Evolutionary conservation across 1,140 invertebrate species (phyloP).

Genomic region (Leptopilina boulardi): DNA sequence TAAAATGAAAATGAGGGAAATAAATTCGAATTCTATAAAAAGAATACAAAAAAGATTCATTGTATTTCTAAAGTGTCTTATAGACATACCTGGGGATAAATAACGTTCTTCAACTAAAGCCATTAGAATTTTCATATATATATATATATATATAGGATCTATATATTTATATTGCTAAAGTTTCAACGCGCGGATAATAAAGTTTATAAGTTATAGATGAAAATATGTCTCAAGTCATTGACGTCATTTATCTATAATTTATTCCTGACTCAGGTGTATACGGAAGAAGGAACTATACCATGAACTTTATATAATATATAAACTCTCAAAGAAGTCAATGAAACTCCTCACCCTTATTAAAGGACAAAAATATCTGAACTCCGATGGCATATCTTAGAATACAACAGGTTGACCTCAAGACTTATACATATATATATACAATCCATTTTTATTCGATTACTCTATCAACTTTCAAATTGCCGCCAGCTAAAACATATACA

Average conservation of each 20-base stretch:
- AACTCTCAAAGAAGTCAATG: constrained; percentile 6
- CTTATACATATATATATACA: too few species aligned
- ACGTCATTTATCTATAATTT: neutral
- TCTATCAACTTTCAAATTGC: neutral
- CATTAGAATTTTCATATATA: neutral
- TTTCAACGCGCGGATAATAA: neutral
- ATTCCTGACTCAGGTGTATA: neutral
- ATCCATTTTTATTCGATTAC: neutral
- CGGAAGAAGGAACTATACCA: neutral
- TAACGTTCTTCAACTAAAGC: neutral
- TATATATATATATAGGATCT: too few species aligned
- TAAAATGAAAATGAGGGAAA: neutral
- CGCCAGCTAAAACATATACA: too few species aligned
- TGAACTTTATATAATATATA: neutral
- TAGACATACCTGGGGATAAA: neutral
- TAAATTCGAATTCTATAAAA: neutral
- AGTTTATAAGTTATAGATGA: neutral
- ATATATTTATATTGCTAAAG: too few species aligned
- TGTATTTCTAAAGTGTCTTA: neutral
- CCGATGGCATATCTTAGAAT: neutral
- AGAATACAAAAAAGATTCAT: neutral
- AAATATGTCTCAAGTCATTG: neutral
- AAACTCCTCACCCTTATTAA: neutral
- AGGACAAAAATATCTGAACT: constrained; percentile 19
- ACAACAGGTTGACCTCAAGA: constrained; percentile 26